Evolutionary conservation across 2,888 invertebrate species (phyloP).

Genomic region (Acleris laterana): DNA sequence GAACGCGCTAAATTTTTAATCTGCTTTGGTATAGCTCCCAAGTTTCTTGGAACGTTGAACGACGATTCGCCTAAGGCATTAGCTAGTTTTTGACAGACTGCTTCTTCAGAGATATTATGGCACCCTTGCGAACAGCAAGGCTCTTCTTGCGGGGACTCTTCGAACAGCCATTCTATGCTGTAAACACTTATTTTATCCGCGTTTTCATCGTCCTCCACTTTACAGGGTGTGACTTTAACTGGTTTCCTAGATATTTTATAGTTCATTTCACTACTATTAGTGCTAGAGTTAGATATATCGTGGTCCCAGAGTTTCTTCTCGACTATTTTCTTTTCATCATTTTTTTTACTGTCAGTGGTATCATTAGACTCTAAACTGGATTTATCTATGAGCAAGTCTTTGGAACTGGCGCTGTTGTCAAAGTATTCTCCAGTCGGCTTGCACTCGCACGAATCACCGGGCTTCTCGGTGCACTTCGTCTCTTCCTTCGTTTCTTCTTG

Average conservation of each 20-base stretch:
- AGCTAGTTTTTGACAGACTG: conserved; percentile 62
- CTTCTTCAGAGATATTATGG: conserved; percentile 53
- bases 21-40: conserved; percentile 90
- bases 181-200: conserved; percentile 76
- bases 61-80: conserved; percentile 74
- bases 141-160: conserved; percentile 59
- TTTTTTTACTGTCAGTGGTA: conserved; percentile 64
- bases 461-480: conserved; percentile 49
- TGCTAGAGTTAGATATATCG: conserved; percentile 84
- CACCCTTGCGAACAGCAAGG: conserved; percentile 18
- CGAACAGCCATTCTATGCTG: conserved; percentile 79
- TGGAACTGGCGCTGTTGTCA: conserved; percentile 88
- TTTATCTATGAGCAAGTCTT: conserved; percentile 87
- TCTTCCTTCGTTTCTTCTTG: conserved; percentile 56
- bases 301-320: conserved; percentile 79
- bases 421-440: conserved; percentile 75
- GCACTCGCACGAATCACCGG: conserved; percentile 61
- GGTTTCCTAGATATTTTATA: conserved; percentile 61
- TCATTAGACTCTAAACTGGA: conserved; percentile 82
- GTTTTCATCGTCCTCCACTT: conserved; percentile 69
- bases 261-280: conserved; percentile 82
- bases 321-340: conserved; percentile 54
- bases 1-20: conserved; percentile 82
- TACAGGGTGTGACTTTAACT: conserved; percentile 52
- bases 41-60: conserved; percentile 84